Evolutionary conservation across 2,888 invertebrate genomes (phyloP), one percentile per base, ranked within the genome.

Genomic region (Acleris cristana): DNA sequence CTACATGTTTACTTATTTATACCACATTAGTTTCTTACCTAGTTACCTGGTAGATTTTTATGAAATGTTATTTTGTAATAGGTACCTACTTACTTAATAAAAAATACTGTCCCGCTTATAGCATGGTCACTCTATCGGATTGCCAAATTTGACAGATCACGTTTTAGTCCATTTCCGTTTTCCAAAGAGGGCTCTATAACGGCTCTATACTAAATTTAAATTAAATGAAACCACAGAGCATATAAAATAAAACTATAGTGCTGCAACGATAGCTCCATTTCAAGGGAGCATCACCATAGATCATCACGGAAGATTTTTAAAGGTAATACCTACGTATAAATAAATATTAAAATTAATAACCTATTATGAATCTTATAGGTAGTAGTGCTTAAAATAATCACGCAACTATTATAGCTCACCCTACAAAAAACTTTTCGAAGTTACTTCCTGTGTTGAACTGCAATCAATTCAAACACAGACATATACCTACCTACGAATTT

Each of bases 61-160:
- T 12, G 8, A 40, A 12, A 40, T 34, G 2, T 34, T 12, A 34
- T 34, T 10, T 12, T 10, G 3, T 26, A 23, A 14, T 59, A 30
- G n/a, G n/a, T n/a, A n/a, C n/a, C n/a, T n/a, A n/a, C n/a, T n/a
- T n/a, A n/a, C n/a, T n/a, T n/a, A n/a, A 14, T 12, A 61, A 18
- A 14, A 6, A 6, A n/a, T 34, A 56, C 34, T 44, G 16, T 64
- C 45, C 16, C 2, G 2, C 6, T 56, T 21, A n/a, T 51, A 26
- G 16, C 16, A 21, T 65, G 65, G 59, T 59, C 65, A 59, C 64
- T 34, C 59, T 65, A 49, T 21, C n/a, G 7, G 3, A 34, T 44
- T 4, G 7, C 18, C 26, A 8, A 16, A 23, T 64, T 54, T 54
- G 45, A 58, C 48, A 48, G 52, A 58, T 48, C 58, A 64, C 45